Evolutionary conservation across 2,113 vertebrate species (phyloP).

Genomic region (human): DNA sequence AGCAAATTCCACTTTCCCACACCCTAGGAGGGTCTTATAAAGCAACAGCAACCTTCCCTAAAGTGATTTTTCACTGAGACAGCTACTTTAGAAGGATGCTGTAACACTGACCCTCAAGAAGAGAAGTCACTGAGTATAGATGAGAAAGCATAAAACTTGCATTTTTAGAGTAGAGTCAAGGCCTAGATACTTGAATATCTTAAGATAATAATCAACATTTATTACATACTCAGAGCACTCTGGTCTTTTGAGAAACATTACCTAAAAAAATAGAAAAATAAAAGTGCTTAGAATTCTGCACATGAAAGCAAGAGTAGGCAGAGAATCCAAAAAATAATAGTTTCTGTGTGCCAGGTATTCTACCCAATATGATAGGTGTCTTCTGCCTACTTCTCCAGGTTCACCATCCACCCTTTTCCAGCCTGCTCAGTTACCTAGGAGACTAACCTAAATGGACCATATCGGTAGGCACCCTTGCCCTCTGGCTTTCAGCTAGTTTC

Average conservation of each 20-base stretch:
- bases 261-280: neutral
- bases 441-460: neutral
- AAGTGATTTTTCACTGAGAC: slow-evolving; percentile 66
- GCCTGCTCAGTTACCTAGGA: neutral
- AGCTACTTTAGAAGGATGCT: slow-evolving; percentile 54
- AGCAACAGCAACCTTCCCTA: slow-evolving; percentile 3
- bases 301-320: neutral
- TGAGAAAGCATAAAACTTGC: slow-evolving; percentile 47
- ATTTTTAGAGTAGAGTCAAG: slow-evolving; percentile 25
- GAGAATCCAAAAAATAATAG: neutral
- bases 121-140: slow-evolving; percentile 13
- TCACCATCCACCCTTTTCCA: neutral
- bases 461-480: neutral
- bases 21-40: slow-evolving; percentile 58
- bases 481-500: neutral
- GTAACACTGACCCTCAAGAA: slow-evolving; percentile 21
- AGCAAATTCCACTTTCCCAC: slow-evolving; percentile 64
- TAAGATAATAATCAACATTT: slow-evolving; percentile 44
- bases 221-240: neutral
- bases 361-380: neutral
- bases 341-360: neutral
- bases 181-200: neutral
- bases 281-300: slow-evolving; percentile 49
- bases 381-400: neutral
- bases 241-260: slow-evolving; percentile 47